Evolutionary conservation across 2,888 invertebrate genomes (phyloP), one percentile per base, ranked within the genome.

Genomic region (Encarsia formosa): DNA sequence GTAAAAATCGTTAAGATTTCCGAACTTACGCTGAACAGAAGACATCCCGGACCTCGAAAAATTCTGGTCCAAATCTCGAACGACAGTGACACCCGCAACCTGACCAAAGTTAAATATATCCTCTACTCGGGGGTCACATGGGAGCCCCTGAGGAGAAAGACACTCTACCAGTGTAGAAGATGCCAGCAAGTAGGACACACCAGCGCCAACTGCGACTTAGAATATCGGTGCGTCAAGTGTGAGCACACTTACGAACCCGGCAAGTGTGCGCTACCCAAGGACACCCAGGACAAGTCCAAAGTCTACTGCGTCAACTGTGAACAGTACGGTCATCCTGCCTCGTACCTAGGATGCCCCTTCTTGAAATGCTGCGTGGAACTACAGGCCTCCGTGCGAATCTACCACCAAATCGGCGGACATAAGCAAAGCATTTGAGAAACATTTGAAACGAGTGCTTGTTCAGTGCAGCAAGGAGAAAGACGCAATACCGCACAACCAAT

Each of bases 211-310:
- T 52, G 52, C 9, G 9, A 15, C 5, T 20, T 42, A 4, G 22
- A 18, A 1, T 48, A 24, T 13, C 4, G 43, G 13, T 52, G 52
- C 15, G 52, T 52, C 1, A 48, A 52, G 38, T 52, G 52, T 20
- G 19, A 26, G 11, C 9, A 24, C n/a, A n/a, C 22, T n/a, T 31
- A 52, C 16, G 18, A n/a, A 29, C 34, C 42, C 13, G 39, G 39
- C 0, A 24, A 37, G 23, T 48, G 52, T n/a, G n/a, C n/a, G n/a
- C n/a, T n/a, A n/a, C n/a, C n/a, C n/a, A n/a, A n/a, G n/a, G n/a
- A n/a, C n/a, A n/a, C n/a, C n/a, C n/a, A n/a, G n/a, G 18, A 29
- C 6, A 52, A 49, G 38, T 13, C 11, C n/a, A 16, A 20, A 19
- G 6, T 18, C 5, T 34, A 37, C 24, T 24, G 35, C 15, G 32